Evolutionary conservation across 2,113 vertebrate genomes (phyloP).

Genomic region (Rhipidura dahli): DNA sequence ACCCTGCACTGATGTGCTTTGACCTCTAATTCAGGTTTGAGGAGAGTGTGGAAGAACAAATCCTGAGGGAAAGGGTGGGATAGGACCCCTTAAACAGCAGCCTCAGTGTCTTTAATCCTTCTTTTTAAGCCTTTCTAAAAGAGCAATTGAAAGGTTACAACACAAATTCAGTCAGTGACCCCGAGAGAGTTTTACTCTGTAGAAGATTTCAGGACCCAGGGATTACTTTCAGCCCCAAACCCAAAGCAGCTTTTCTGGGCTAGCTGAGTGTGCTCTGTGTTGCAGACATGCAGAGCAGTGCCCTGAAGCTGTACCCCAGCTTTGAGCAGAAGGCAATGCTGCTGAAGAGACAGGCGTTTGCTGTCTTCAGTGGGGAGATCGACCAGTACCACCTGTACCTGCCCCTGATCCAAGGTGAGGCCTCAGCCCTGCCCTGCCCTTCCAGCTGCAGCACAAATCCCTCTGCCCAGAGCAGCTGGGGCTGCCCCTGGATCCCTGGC

Average conservation of each 20-base stretch:
- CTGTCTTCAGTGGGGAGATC: slow-evolving; percentile 91
- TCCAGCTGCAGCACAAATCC: background rate
- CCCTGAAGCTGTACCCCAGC: slow-evolving; percentile 89
- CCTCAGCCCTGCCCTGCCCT: background rate
- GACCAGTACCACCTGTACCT: slow-evolving; percentile 97
- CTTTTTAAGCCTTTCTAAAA: background rate
- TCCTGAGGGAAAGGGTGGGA: background rate
- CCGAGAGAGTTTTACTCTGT: background rate
- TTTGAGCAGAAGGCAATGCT: slow-evolving; percentile 94
- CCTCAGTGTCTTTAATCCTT: background rate
- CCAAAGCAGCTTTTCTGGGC: background rate
- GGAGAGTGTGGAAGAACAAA: background rate
- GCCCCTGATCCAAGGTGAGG: slow-evolving; percentile 92
- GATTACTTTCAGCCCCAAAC: background rate
- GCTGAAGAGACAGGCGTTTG: slow-evolving; percentile 92
- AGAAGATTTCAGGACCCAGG: background rate
- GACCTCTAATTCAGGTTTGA: background rate
- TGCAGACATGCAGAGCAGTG: slow-evolving; percentile 91
- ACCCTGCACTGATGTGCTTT: background rate
- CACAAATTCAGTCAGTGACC: rapidly evolving
- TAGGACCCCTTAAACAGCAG: background rate
- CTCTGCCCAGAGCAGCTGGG: rapidly evolving
- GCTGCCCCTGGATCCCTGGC: background rate
- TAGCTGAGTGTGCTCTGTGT: background rate
- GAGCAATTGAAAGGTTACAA: background rate